Evolutionary conservation across 2,797 vertebrate genomes (phyloP).

Genomic region (Ataeniobius toweri): DNA sequence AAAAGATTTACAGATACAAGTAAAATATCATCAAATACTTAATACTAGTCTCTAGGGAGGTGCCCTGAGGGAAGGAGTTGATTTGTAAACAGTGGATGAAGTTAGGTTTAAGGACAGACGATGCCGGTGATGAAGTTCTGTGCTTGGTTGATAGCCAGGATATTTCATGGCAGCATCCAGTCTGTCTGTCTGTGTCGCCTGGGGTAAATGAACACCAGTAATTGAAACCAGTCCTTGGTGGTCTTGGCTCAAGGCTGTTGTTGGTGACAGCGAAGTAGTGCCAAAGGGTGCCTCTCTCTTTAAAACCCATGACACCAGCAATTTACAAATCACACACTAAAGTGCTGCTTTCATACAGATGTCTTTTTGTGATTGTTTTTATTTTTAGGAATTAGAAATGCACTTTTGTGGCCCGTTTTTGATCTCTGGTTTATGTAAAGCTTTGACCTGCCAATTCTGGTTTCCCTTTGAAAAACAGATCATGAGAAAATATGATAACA

Average conservation of each 20-base stretch:
- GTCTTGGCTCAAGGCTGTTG: conserved; percentile 67
- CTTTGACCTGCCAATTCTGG: background rate
- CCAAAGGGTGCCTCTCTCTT: conserved; percentile 43
- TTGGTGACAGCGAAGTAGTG: conserved; percentile 48
- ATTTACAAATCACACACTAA: conserved; percentile 37
- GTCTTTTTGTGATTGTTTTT: conserved; percentile 27
- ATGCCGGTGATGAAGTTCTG: conserved; percentile 61
- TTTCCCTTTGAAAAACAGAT: background rate
- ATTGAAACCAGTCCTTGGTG: conserved; percentile 67
- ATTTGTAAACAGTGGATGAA: conserved; percentile 24
- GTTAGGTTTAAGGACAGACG: conserved; percentile 48
- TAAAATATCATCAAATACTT: background rate
- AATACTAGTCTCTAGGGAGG: background rate
- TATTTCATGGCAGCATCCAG: conserved; percentile 37
- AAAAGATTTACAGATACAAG: no score
- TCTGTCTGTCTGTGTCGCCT: conserved; percentile 54
- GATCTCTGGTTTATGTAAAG: background rate
- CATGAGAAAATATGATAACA: background rate
- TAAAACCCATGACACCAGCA: conserved; percentile 41
- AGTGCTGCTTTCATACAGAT: background rate
- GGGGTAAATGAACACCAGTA: conserved; percentile 71
- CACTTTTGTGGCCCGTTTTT: background rate
- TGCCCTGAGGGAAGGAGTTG: conserved; percentile 2
- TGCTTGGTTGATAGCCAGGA: conserved; percentile 62
- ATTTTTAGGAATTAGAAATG: no score